Percentiles rank a stretch among this genome's conserved stretches.
These are phyloP conservation scores for Camponotus floridanus DNA, from an alignment of 1,140 invertebrate genomes.

Conservation along the genomic window DNA sequence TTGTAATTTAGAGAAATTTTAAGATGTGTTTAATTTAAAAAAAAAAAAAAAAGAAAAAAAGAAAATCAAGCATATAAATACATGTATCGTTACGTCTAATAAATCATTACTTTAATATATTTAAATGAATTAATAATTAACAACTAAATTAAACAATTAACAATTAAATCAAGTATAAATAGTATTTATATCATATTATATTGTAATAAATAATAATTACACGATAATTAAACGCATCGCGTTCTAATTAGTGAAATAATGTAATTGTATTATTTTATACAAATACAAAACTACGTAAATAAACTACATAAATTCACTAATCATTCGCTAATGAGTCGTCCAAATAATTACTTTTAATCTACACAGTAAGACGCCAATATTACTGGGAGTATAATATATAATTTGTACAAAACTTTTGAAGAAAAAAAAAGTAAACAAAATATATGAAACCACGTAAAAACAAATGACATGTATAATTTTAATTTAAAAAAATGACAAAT, in stretches of 20 bases:
- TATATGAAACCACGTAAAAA: not conserved
- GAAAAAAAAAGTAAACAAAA: not conserved
- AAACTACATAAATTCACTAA: not conserved
- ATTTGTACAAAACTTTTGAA: not conserved
- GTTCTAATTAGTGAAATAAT: constrained; percentile 36
- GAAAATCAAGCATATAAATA: not conserved
- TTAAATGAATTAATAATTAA: constrained; percentile 35
- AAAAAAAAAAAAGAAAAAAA: not conserved
- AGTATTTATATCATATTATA: constrained; percentile 22
- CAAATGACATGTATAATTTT: not conserved
- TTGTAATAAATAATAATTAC: constrained; percentile 32
- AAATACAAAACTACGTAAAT: not conserved
- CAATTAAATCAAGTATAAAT: constrained; percentile 34
- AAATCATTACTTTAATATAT: constrained; percentile 24
- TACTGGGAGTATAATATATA: not conserved
- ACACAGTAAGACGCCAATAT: not conserved
- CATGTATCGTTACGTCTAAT: not conserved
- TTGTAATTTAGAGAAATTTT: not conserved
- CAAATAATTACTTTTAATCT: not conserved
- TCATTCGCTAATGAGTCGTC: not conserved
- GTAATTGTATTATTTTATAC: constrained; percentile 30
- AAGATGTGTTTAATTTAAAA: not conserved
- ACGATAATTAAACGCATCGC: constrained; percentile 14
- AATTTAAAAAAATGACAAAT: not conserved
- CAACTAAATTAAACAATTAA: constrained; percentile 29